phyloP scores from a whole-genome alignment of 1,140 invertebrate species.

The Brachionus manjavacas region DNA sequence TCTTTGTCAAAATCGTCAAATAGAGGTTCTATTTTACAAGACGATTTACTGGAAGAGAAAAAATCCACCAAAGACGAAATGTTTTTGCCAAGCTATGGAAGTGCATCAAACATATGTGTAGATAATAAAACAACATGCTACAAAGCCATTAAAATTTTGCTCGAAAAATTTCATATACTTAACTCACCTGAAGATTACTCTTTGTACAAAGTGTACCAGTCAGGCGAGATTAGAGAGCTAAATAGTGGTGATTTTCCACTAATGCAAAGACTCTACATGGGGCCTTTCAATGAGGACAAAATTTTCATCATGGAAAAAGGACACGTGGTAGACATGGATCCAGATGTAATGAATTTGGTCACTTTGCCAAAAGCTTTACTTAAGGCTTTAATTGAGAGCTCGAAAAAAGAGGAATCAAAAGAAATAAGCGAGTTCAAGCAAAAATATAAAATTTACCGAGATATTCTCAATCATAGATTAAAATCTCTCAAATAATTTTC shows the following conservation, averaged over 20 bases:
- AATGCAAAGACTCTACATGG: constrained; percentile 32
- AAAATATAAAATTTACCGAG: constrained; percentile 3
- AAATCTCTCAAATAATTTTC: not conserved
- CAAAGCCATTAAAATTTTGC: constrained; percentile 30
- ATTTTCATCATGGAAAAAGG: constrained; percentile 41
- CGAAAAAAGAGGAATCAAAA: constrained; percentile 15
- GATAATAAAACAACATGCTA: constrained; percentile 31
- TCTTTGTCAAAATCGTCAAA: not conserved
- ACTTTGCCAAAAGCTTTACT: constrained; percentile 5
- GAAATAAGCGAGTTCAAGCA: constrained; percentile 14
- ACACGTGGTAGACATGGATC: not conserved
- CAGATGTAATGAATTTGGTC: constrained; percentile 8
- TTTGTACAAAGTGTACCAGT: constrained; percentile 34
- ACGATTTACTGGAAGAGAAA: not conserved
- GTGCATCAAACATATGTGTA: not conserved
- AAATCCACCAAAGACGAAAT: not conserved
- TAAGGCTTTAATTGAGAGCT: constrained; percentile 22
- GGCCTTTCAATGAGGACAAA: constrained; percentile 36
- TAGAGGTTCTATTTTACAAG: not conserved
- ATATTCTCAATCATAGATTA: not conserved
- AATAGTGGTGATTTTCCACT: constrained; percentile 2
- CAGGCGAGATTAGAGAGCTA: constrained; percentile 1
- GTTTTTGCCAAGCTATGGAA: constrained; percentile 38
- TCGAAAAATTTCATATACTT: constrained; percentile 22
- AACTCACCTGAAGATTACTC: constrained; percentile 26